Percentiles rank a stretch among this genome's conserved stretches.
Evolutionary conservation across 2,888 invertebrate genomes (phyloP).

Genomic region (Trissonchulus latispiculum): DNA sequence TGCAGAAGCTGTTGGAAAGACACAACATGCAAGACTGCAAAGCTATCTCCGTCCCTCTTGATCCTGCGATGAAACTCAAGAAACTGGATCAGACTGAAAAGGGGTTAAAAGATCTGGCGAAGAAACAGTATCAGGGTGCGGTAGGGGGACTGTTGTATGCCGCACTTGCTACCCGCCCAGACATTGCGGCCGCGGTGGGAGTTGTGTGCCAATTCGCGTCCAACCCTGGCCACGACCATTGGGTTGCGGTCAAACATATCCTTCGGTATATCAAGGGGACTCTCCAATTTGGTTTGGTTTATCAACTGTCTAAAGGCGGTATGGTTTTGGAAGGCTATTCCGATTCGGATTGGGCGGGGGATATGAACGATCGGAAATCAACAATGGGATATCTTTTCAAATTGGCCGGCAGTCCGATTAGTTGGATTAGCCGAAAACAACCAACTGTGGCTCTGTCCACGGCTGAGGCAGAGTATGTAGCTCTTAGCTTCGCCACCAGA

Average conservation of each 20-base stretch:
- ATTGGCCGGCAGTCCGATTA: conserved; percentile 33
- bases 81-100: too few species aligned
- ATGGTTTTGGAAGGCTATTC: too few species aligned
- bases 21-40: too few species aligned
- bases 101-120: neutral
- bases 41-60: too few species aligned
- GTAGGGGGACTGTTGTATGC: too few species aligned
- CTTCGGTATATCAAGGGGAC: conserved; percentile 17
- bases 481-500: conserved; percentile 29
- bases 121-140: too few species aligned
- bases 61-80: too few species aligned
- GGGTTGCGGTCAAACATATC: conserved; percentile 26
- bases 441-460: conserved; percentile 27
- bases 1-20: too few species aligned
- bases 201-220: neutral
- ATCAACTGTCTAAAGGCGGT: too few species aligned
- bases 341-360: too few species aligned
- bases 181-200: conserved; percentile 14
- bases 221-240: conserved; percentile 24
- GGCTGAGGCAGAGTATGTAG: conserved; percentile 43
- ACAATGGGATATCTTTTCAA: conserved; percentile 36
- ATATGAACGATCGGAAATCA: conserved; percentile 24
- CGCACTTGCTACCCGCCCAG: too few species aligned
- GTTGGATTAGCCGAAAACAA: conserved; percentile 41
- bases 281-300: too few species aligned